phyloP scores from a whole-genome alignment of 2,888 invertebrate genomes.

The Arrhopalites spinosus region DNA sequence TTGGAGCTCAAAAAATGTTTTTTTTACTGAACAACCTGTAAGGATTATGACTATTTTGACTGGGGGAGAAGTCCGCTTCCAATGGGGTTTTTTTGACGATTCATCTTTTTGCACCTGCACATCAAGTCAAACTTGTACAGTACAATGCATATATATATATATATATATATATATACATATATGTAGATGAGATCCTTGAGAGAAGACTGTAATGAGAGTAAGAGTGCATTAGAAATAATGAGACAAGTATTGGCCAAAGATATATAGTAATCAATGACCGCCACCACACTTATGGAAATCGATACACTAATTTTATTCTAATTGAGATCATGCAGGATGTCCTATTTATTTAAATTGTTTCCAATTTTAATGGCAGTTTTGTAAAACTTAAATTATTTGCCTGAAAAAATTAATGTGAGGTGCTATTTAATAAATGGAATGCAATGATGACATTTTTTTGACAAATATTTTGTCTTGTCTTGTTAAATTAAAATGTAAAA shows the following conservation, averaged over 20 bases:
- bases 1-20: neutral
- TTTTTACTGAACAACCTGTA: no score
- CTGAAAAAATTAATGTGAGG: neutral
- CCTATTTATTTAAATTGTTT: constrained; percentile 1
- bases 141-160: neutral
- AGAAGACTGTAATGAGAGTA: no score
- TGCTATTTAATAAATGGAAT: no score
- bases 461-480: neutral
- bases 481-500: no score
- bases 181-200: neutral
- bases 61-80: neutral
- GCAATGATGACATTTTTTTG: neutral
- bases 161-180: neutral
- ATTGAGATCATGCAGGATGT: neutral
- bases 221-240: no score
- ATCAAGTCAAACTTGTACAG: constrained; percentile 2
- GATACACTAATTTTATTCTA: neutral
- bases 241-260: constrained; percentile 3
- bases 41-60: neutral
- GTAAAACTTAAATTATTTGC: neutral
- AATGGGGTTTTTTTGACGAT: neutral
- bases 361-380: neutral
- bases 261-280: neutral
- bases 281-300: constrained; percentile 9
- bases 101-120: neutral